A percentile compares a stretch with the other conserved stretches of the same genome.
These are phyloP conservation scores for Lasaia peninsularis DNA, from an alignment of 1,140 invertebrate species.

Conservation along the genomic window DNA sequence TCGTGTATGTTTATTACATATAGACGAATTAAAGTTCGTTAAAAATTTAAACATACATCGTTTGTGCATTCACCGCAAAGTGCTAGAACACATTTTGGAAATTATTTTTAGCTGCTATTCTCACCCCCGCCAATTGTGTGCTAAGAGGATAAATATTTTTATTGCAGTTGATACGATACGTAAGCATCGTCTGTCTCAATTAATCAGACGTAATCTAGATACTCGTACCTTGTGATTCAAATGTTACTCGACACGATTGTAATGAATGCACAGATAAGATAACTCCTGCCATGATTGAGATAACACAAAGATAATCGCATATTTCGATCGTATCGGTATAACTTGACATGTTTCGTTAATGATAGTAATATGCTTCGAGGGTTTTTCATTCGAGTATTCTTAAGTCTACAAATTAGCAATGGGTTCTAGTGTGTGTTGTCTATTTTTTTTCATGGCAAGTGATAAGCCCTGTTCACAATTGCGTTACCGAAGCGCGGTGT, in stretches of 20 bases:
- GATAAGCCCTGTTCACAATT: too few relatives aligned
- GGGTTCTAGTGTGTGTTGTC: not conserved
- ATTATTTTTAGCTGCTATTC: too few relatives aligned
- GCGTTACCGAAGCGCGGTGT: too few relatives aligned
- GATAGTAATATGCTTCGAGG: not conserved
- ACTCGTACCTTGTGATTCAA: not conserved
- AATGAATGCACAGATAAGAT: constrained; percentile 8
- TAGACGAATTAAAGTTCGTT: too few relatives aligned
- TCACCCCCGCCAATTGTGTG: too few relatives aligned
- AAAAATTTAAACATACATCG: too few relatives aligned
- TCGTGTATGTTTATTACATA: too few relatives aligned
- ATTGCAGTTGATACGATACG: not conserved
- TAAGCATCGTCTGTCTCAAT: not conserved
- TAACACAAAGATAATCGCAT: not conserved
- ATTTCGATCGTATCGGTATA: not conserved
- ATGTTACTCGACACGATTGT: not conserved
- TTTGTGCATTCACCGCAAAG: too few relatives aligned
- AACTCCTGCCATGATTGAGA: not conserved
- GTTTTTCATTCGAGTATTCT: not conserved
- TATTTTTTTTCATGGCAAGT: too few relatives aligned
- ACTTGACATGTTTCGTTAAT: not conserved
- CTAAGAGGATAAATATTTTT: not conserved
- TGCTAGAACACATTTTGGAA: too few relatives aligned
- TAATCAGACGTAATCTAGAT: not conserved
- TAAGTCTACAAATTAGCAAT: not conserved